phyloP scores from a whole-genome alignment of 2,888 invertebrate species.

The Tetramorium bicarinatum region DNA sequence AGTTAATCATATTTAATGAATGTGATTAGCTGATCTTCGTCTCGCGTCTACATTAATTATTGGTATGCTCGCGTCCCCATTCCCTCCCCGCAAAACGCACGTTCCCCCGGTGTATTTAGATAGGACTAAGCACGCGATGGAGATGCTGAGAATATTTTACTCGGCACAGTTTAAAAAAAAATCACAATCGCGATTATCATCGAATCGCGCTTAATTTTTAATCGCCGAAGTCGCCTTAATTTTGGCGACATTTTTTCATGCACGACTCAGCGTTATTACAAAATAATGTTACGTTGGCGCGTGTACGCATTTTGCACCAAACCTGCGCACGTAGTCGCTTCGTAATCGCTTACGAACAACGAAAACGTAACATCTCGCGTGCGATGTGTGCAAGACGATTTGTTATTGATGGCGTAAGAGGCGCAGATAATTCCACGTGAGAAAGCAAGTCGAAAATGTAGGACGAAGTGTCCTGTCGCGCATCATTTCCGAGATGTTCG shows the following conservation, averaged over 20 bases:
- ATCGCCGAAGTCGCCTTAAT: not conserved
- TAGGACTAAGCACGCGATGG: not conserved
- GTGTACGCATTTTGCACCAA: not conserved
- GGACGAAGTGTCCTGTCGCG: not conserved
- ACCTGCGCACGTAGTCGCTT: not conserved
- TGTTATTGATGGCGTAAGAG: not conserved
- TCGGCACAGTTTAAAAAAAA: not conserved
- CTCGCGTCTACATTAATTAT: not conserved
- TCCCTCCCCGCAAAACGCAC: not conserved
- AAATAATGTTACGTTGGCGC: not conserved
- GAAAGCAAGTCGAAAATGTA: not conserved
- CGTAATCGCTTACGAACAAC: constrained; percentile 20
- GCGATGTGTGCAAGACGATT: not conserved
- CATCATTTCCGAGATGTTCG: not conserved
- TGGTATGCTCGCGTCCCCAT: not conserved
- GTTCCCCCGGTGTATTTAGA: not conserved
- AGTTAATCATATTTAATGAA: constrained; percentile 15
- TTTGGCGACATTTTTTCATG: not conserved
- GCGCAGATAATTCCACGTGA: not conserved
- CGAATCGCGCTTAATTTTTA: not conserved
- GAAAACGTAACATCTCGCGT: not conserved
- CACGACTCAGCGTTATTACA: not conserved
- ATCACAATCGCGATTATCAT: not conserved
- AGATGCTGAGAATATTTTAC: not conserved
- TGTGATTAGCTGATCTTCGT: constrained; percentile 3